Evolutionary conservation across 2,113 vertebrate species (phyloP), one percentile per base, ranked within the genome.

Genomic region (Apus apus): DNA sequence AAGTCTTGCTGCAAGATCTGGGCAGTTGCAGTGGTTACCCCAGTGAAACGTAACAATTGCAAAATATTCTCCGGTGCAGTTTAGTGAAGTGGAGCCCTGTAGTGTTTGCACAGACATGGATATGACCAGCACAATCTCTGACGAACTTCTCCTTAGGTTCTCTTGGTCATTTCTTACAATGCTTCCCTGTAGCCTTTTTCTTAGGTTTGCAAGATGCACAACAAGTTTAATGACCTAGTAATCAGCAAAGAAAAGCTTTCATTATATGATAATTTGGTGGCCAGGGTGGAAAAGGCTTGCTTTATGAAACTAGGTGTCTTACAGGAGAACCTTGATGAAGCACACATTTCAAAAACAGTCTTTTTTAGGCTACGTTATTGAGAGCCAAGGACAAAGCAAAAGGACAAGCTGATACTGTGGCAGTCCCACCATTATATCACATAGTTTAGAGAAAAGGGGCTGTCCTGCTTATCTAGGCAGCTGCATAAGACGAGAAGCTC

Each of bases 61-160:
- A 62, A 27, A 71, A 71, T 29, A 32, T 68, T 88, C 45, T 26
- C 21, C 21, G 36, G 2, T 6, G 20, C 3, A 1, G 2, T 56
- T 80, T 30, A 86, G 48, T 15, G 38, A 86, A 70, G 23, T 0
- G 10, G 36, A 73, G 23, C 14, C 18, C 30, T 36, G 32, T 12
- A 64, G 27, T 7, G 13, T 57, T 79, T 48, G 26, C 4, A 0
- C 21, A 20, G 46, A 29, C 32, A 45, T 17, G 15, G n/a, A 25
- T 27, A 57, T 0, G 0, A 6, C 15, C 46, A n/a, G 18, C 6
- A 11, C 51, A 70, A 7, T 30, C 27, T 15, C 56, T 29, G 6
- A 77, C 77, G 61, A 29, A 71, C 26, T 67, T 62, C 27, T 66
- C 21, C n/a, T 54, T 32, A 51, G 19, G 17, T 87, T 56, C 57